Evolutionary conservation across 2,113 vertebrate genomes (phyloP).

Genomic region (Lepus europaeus): DNA sequence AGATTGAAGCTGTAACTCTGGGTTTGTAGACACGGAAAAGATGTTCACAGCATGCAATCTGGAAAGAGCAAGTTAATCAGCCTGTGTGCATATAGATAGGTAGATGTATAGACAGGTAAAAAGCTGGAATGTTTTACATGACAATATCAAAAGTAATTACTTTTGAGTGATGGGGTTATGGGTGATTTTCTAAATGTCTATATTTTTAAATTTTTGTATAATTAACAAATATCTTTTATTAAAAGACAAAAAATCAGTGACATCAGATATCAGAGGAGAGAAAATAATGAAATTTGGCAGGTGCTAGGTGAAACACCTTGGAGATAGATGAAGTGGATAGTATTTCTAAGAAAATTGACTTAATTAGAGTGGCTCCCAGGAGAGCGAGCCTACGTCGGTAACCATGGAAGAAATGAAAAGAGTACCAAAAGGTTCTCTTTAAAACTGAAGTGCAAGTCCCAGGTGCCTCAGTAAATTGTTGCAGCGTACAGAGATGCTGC

Average conservation of each 20-base stretch:
- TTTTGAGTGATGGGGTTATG: not conserved
- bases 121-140: slow-evolving; percentile 8
- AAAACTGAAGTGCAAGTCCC: not conserved
- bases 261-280: slow-evolving; percentile 1
- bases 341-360: slow-evolving; percentile 17
- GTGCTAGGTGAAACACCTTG: not conserved
- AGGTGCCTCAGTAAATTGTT: slow-evolving; percentile 24
- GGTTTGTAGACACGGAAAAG: not conserved
- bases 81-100: not conserved
- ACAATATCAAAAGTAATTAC: not conserved
- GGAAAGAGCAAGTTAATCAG: not conserved
- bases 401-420: slow-evolving; percentile 16
- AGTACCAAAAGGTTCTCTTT: not conserved
- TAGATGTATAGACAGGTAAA: not conserved
- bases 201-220: slow-evolving; percentile 34
- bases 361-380: not conserved
- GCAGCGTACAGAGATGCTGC: not conserved
- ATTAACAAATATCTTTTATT: slow-evolving; percentile 47
- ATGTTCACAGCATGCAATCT: not conserved
- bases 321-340: not conserved
- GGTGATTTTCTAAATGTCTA: not conserved
- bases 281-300: not conserved
- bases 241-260: not conserved
- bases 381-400: not conserved
- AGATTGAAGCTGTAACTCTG: slow-evolving; percentile 4